phyloP scores from a whole-genome alignment of 53 echinoderm and acorn worm genomes.

The Echinometra lucunter region DNA sequence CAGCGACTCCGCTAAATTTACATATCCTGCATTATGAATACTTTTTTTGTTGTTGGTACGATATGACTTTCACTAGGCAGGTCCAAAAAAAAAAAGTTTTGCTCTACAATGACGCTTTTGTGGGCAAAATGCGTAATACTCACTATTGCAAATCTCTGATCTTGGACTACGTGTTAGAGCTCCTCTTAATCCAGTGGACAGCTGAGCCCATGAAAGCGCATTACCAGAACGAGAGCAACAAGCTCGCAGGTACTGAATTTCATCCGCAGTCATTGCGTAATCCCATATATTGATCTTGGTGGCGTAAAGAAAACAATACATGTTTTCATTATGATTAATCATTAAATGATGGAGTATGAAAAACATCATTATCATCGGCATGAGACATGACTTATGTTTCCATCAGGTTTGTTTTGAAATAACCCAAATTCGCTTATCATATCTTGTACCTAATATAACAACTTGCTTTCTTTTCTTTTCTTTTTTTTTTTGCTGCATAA shows the following conservation, averaged over 20 bases:
- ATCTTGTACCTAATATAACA: too few relatives aligned
- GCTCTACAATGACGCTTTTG: too few relatives aligned
- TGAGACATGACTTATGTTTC: background rate
- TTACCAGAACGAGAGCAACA: constrained; percentile 75
- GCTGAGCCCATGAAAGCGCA: constrained; percentile 79
- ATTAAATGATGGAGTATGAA: background rate
- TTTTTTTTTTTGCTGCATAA: too few relatives aligned
- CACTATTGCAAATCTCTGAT: constrained; percentile 16
- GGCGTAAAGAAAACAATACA: background rate
- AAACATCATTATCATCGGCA: background rate
- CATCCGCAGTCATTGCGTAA: constrained; percentile 72
- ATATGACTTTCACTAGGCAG: too few relatives aligned
- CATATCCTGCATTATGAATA: too few relatives aligned
- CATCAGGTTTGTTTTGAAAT: background rate
- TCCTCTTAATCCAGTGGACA: constrained; percentile 47
- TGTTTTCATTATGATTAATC: background rate
- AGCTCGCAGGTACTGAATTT: constrained; percentile 48
- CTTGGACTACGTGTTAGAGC: background rate
- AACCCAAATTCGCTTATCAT: too few relatives aligned
- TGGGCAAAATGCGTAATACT: too few relatives aligned
- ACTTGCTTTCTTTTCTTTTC: too few relatives aligned
- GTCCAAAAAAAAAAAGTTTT: too few relatives aligned
- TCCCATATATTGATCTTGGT: constrained; percentile 84
- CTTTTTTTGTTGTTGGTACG: too few relatives aligned
- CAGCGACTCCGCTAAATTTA: too few relatives aligned